Percentiles rank a stretch among this genome's conserved stretches.
Evolutionary conservation across 2,113 vertebrate genomes (phyloP).

Genomic region (Colistium nudipinnis): DNA sequence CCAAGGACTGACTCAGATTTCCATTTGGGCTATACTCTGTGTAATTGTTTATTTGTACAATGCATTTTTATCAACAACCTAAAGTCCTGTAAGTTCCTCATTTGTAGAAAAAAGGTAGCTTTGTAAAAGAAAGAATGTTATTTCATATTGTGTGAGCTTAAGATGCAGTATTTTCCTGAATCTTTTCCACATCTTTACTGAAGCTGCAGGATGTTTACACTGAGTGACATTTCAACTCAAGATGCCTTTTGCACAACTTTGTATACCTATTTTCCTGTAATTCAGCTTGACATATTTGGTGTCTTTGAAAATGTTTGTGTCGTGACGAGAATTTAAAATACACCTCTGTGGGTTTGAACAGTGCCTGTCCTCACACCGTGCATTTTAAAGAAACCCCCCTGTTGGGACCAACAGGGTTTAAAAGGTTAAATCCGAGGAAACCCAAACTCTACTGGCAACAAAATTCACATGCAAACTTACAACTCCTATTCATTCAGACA

Average conservation of each 20-base stretch:
- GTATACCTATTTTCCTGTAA: slow-evolving; percentile 11
- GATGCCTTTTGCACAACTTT: slow-evolving; percentile 1
- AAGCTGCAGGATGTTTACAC: slow-evolving; percentile 1
- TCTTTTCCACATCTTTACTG: not conserved
- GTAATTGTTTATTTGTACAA: not conserved
- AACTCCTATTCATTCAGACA: slow-evolving; percentile 34
- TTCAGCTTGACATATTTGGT: slow-evolving; percentile 34
- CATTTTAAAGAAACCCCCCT: slow-evolving; percentile 52
- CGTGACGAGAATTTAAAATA: slow-evolving; percentile 47
- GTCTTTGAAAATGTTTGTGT: slow-evolving; percentile 41
- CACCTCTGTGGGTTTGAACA: slow-evolving; percentile 23
- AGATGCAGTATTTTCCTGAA: not conserved
- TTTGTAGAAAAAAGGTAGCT: not conserved
- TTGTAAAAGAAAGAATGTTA: not conserved
- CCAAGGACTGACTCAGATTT: not conserved
- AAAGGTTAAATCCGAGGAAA: slow-evolving; percentile 51
- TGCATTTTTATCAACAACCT: not conserved
- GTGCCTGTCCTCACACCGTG: slow-evolving; percentile 13
- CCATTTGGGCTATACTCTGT: not conserved
- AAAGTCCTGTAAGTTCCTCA: not conserved
- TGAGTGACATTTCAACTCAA: slow-evolving; percentile 22
- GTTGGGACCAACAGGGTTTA: slow-evolving; percentile 23
- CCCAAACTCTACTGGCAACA: slow-evolving; percentile 13
- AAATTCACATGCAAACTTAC: slow-evolving; percentile 37
- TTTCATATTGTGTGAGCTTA: not conserved